A percentile compares a stretch with the other conserved stretches of the same genome.
phyloP scores from a whole-genome alignment of 2,797 vertebrate species.

The Eidolon dupreanum region DNA sequence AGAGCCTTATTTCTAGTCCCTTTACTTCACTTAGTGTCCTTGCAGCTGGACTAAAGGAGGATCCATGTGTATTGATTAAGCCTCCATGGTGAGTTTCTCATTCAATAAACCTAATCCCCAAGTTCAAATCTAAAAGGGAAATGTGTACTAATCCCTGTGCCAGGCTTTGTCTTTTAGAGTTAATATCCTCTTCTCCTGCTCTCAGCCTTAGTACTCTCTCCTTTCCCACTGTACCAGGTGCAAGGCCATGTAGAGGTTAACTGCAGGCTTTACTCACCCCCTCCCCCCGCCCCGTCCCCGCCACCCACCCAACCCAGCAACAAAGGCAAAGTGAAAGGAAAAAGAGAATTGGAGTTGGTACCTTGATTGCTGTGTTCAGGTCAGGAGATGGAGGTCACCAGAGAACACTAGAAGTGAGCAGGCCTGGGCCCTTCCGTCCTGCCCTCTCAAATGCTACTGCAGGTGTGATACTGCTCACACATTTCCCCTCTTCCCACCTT shows the following conservation, averaged over 20 bases:
- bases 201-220: neutral
- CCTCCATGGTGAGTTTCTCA: neutral
- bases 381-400: neutral
- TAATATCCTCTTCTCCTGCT: neutral
- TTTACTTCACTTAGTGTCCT: neutral
- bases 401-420: neutral
- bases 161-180: neutral
- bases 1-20: neutral
- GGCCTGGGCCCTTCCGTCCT: neutral
- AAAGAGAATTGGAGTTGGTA: neutral
- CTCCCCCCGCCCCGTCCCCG: neutral
- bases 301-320: neutral
- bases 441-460: accelerated
- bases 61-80: neutral
- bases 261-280: neutral
- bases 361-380: neutral
- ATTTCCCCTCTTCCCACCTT: accelerated
- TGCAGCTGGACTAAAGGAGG: neutral
- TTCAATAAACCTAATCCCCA: neutral
- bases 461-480: too few relatives aligned
- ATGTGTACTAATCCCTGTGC: neutral
- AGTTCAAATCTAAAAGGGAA: neutral
- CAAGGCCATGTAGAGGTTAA: neutral
- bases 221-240: neutral
- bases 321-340: neutral